Evolutionary conservation across 1,140 invertebrate species (phyloP), one percentile per base, ranked within the genome.

Genomic region (Eurytemora carolleeae): DNA sequence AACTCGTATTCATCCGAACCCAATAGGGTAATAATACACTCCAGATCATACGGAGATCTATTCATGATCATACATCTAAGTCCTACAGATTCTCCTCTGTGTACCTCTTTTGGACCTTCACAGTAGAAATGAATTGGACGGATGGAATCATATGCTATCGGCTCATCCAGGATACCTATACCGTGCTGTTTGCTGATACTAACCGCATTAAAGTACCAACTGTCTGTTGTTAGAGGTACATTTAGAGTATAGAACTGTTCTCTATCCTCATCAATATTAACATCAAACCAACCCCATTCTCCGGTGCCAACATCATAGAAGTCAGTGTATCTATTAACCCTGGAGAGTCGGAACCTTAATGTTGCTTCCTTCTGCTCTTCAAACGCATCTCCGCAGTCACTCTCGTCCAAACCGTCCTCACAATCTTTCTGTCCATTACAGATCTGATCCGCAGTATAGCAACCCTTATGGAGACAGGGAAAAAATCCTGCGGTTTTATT

Each of bases 1-100:
- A 80, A 79, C 44, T 73, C 69, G 66, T 78, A 78, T 55, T 76
- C 70, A 23, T 71, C 67, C 0, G 77, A 75, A 2, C 68, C 69
- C 22, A 68, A 68, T 53, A 77, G 70, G 20, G 75, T 74, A 3
- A 77, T 64, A 57, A 77, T 67, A 17, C 67, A 67, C 64, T 70
- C 67, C 65, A 64, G 53, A 22, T 67, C 65, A 61, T 63, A 61
- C 2, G 63, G 63, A n/a, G 64, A 55, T 31, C 64, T 67, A 55
- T 68, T 68, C 63, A 66, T 65, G 1, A 68, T 58, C 61, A 67
- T 64, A 2, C 64, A 63, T 2, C 67, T 63, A 55, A 67, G 64
- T 12, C 67, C 65, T n/a, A 68, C 63, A 57, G 66, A 65, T 53
- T 68, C 67, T 53, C 67, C 67, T 24, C 67, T 53, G 7, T 65